Base-by-base conservation (phyloP, 2,113 vertebrate species). In the Pheucticus melanocephalus region DNA sequence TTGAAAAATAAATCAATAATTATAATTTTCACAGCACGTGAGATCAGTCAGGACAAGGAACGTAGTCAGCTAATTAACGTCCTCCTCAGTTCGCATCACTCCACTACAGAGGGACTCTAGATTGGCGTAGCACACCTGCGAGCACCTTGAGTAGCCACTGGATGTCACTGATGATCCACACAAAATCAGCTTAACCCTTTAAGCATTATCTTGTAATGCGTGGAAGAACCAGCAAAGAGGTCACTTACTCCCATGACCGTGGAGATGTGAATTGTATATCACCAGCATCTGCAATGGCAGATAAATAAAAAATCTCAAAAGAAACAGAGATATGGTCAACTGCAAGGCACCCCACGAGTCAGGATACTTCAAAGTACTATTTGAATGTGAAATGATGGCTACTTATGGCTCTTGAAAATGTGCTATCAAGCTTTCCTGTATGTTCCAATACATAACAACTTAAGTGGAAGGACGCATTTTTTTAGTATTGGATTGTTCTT, bases 121-220 rank as follows among this genome's bases (percentile, higher is more conserved):
- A 70, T 30, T 88, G 48, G 14, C 79, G 39, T 1, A 5, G 5
- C 31, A 66, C 76, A 92, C 87, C 80, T 97, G 95, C 92, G 59
- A 93, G 92, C 89, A 66, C 79, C 64, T 68, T 9, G 14, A 80
- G 10, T 15, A 91, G 42, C 96, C 96, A 78, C 97, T 97, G 96
- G 97, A 91, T 97, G 96, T 97, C 97, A 95, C 90, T 97, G 64
- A 93, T 37, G 96, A 94, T 94, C 96, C 88, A 63, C 69, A 91
- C 24, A 97, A 90, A 63, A 18, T 54, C 40, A 71, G 28, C 77
- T 95, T 97, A 96, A 93, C 93, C 72, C 88, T 96, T 94, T 82
- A 15, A 42, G 39, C 17, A 9, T 56, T 73, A 37, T 33, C 45
- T 30, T 40, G n/a, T 9, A 27, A 20, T 4, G 51, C 53, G 6